These are phyloP conservation scores for Semicossyphus pulcher DNA, from an alignment of 2,113 vertebrate species.

Conservation along the genomic window DNA sequence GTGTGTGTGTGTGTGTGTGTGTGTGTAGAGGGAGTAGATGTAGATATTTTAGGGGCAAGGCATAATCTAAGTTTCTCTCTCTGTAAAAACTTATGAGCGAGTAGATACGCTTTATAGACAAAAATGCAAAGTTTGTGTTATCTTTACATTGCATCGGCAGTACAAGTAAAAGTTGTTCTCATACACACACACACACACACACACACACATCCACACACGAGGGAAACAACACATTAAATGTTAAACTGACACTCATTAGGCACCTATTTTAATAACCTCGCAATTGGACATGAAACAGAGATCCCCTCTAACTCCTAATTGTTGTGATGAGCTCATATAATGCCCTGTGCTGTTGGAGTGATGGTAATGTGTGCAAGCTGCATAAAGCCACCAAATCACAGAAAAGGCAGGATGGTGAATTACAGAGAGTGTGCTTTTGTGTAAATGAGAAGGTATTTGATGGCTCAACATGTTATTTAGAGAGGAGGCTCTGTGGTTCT, in stretches of 20 bases:
- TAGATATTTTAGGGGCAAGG: conserved; percentile 37
- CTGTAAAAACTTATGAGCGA: conserved; percentile 33
- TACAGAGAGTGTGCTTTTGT: conserved; percentile 21
- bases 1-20: conserved; percentile 20
- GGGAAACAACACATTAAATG: not conserved
- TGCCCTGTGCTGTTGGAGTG: conserved; percentile 62
- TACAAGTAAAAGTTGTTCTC: not conserved
- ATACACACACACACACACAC: conserved; percentile 5
- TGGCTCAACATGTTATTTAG: conserved; percentile 69
- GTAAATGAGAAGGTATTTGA: conserved; percentile 72
- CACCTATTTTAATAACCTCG: conserved; percentile 73
- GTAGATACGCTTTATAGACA: conserved; percentile 20
- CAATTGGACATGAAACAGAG: conserved; percentile 66
- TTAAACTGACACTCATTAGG: conserved; percentile 74
- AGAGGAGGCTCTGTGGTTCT: conserved; percentile 48
- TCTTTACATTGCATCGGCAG: not conserved
- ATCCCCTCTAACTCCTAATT: conserved; percentile 73
- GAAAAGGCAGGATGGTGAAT: conserved; percentile 9
- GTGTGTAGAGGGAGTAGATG: conserved; percentile 24
- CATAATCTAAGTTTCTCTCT: conserved; percentile 56
- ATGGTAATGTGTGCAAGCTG: conserved; percentile 52
- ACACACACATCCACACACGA: conserved; percentile 12
- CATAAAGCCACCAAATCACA: conserved; percentile 62
- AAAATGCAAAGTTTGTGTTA: conserved; percentile 17
- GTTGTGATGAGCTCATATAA: conserved; percentile 81